Evolutionary conservation across 2,888 invertebrate species (phyloP).

Genomic region (Colostygia pectinataria): DNA sequence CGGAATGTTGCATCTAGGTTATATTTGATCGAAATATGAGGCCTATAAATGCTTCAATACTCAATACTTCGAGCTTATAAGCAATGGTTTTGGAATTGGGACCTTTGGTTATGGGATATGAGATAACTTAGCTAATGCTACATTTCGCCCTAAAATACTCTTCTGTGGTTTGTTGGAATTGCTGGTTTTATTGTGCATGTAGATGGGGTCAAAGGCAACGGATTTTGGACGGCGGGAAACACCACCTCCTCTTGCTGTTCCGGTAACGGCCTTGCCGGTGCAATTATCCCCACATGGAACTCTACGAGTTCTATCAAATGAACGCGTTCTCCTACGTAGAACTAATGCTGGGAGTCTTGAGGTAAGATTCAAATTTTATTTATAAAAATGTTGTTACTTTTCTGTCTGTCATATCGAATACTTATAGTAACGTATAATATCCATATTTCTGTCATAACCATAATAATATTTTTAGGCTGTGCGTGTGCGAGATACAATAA

Average conservation of each 20-base stretch:
- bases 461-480: slow-evolving; percentile 13
- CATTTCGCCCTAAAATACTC: slow-evolving; percentile 1
- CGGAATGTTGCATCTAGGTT: too few relatives aligned
- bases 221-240: slow-evolving; percentile 17
- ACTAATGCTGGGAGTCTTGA: slow-evolving; percentile 16
- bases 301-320: slow-evolving; percentile 21
- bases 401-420: slow-evolving; percentile 7
- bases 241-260: slow-evolving; percentile 16
- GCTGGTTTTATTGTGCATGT: slow-evolving; percentile 7
- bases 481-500: slow-evolving; percentile 12
- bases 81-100: slow-evolving; percentile 12
- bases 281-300: slow-evolving; percentile 21
- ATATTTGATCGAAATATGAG: too few relatives aligned
- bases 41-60: slow-evolving; percentile 8
- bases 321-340: slow-evolving; percentile 17
- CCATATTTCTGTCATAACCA: slow-evolving; percentile 11
- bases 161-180: slow-evolving; percentile 2
- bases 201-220: slow-evolving; percentile 19
- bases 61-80: slow-evolving; percentile 14
- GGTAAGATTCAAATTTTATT: slow-evolving; percentile 7
- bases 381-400: slow-evolving; percentile 11
- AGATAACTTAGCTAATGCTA: slow-evolving; percentile 1
- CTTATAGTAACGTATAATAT: slow-evolving; percentile 6
- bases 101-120: slow-evolving; percentile 5
- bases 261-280: slow-evolving; percentile 20